Evolutionary conservation across 2,797 vertebrate species (phyloP).

Genomic region (Gobionotothen gibberifrons): DNA sequence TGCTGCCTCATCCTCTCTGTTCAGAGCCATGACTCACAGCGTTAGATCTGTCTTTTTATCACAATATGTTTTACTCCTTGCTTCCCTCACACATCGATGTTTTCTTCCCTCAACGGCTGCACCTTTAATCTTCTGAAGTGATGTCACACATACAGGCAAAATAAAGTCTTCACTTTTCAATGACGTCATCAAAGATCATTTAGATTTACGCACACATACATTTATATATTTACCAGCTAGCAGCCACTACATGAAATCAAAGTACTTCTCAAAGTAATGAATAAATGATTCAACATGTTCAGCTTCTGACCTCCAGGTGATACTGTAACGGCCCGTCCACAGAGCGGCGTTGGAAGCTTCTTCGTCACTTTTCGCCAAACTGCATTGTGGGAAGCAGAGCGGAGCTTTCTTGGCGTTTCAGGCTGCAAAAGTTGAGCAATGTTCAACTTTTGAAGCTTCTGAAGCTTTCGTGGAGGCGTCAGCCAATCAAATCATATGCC

Average conservation of each 20-base stretch:
- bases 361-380: too few relatives aligned
- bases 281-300: not conserved
- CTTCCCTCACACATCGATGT: conserved; percentile 4
- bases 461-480: too few relatives aligned
- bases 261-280: not conserved
- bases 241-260: not conserved
- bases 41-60: conserved; percentile 47
- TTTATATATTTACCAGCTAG: too few relatives aligned
- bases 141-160: conserved; percentile 3
- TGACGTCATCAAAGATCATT: not conserved
- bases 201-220: not conserved
- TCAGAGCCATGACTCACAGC: conserved; percentile 47
- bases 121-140: conserved; percentile 24
- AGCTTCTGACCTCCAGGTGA: not conserved
- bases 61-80: conserved; percentile 29
- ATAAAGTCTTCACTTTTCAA: conserved; percentile 1
- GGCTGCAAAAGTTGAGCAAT: too few relatives aligned
- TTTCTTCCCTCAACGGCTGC: not conserved
- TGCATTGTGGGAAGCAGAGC: too few relatives aligned
- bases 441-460: too few relatives aligned
- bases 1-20: conserved; percentile 7
- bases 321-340: too few relatives aligned
- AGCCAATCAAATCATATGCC: too few relatives aligned
- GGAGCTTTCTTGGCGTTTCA: too few relatives aligned
- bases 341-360: too few relatives aligned